A percentile compares a stretch with the other conserved stretches of the same genome.
These are phyloP conservation scores for Neolamprologus devosi DNA, from an alignment of 2,113 vertebrate genomes.

Conservation along the genomic window DNA sequence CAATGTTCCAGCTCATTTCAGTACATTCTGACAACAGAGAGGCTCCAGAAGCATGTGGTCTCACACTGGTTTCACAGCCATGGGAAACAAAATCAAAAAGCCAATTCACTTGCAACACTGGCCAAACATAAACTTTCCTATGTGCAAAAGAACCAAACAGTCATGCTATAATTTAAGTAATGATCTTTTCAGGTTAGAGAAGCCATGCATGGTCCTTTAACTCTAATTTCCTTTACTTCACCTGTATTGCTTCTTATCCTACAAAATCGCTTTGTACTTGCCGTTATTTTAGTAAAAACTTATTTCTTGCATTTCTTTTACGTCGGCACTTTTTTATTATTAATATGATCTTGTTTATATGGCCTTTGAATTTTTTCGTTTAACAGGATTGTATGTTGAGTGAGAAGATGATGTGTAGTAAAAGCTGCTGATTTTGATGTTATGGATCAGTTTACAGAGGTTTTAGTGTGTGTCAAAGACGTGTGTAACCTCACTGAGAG, in stretches of 20 bases:
- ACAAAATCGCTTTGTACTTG: neutral
- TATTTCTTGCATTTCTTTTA: neutral
- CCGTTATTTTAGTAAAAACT: fast-evolving
- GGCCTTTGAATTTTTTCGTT: neutral
- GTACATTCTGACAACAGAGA: conserved; percentile 29
- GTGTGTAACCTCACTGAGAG: neutral
- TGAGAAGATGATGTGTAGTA: neutral
- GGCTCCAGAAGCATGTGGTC: conserved; percentile 17
- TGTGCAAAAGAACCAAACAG: neutral
- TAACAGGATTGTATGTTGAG: neutral
- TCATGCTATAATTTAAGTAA: neutral
- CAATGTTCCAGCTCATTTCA: conserved; percentile 45
- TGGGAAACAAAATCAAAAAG: conserved; percentile 35
- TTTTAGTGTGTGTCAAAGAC: neutral
- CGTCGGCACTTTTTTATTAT: neutral
- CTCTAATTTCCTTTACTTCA: neutral
- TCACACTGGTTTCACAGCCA: conserved; percentile 23
- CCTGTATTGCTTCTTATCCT: neutral
- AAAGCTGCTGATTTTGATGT: neutral
- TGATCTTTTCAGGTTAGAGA: conserved; percentile 3
- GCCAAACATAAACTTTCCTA: conserved; percentile 19
- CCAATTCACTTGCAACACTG: conserved; percentile 23
- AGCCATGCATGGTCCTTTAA: neutral
- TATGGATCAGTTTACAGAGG: neutral
- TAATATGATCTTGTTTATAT: neutral